Conservation (phyloP, 2,888 invertebrate genomes). For the Orchesellides sinensis region DNA sequence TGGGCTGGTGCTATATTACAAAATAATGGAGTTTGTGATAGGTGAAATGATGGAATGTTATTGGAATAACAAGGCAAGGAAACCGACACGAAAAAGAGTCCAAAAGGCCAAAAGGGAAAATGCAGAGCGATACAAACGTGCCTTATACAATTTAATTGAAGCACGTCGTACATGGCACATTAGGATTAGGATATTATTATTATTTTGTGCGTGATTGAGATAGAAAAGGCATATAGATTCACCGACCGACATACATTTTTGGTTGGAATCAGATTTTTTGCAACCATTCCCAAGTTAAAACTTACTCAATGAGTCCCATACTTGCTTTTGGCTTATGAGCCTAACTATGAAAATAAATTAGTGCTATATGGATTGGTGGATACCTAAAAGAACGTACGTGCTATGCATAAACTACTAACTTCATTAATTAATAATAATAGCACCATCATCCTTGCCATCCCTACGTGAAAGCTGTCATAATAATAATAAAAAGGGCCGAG, state of each 20-base stretch:
- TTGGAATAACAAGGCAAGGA: constrained; percentile 35
- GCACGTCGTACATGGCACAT: background rate
- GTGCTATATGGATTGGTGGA: too few relatives aligned
- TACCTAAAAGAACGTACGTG: background rate
- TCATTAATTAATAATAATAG: constrained; percentile 49
- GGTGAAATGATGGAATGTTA: constrained; percentile 26
- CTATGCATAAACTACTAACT: constrained; percentile 28
- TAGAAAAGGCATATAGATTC: background rate
- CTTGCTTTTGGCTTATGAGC: too few relatives aligned
- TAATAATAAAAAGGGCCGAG: constrained; percentile 9
- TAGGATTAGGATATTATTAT: too few relatives aligned
- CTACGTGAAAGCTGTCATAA: constrained; percentile 45
- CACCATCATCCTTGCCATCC: background rate
- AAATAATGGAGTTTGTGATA: constrained; percentile 11
- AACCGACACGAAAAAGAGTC: constrained; percentile 6
- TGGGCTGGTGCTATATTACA: constrained; percentile 1
- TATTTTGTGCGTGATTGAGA: background rate
- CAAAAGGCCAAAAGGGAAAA: constrained; percentile 53
- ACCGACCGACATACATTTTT: too few relatives aligned
- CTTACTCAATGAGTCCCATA: too few relatives aligned
- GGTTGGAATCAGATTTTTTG: too few relatives aligned
- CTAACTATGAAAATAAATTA: too few relatives aligned
- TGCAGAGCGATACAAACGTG: background rate
- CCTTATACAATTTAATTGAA: constrained; percentile 58
- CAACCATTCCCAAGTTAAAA: too few relatives aligned